A percentile compares a stretch with the other conserved stretches of the same genome.
Evolutionary conservation across 1,140 invertebrate species (phyloP).

Genomic region (Hormaphis cornu): DNA sequence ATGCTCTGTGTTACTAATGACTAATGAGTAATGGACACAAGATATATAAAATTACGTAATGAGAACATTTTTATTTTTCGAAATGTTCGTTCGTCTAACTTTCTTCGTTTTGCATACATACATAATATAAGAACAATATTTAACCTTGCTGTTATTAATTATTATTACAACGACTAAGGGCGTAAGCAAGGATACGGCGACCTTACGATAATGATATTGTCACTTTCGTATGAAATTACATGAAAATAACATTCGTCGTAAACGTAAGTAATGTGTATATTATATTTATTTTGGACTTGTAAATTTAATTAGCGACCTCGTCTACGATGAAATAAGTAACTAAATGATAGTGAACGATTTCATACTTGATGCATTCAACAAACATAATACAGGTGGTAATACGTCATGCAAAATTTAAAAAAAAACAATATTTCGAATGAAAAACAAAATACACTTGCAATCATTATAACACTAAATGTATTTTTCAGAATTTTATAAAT

Average conservation of each 20-base stretch:
- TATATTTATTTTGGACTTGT: background rate
- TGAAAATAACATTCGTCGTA: constrained; percentile 8
- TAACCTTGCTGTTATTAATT: constrained; percentile 22
- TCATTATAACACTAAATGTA: no score
- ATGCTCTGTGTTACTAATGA: no score
- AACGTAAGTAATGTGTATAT: background rate
- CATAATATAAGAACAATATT: background rate
- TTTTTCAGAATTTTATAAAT: no score
- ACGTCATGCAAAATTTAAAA: no score
- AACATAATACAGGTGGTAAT: no score
- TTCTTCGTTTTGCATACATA: background rate
- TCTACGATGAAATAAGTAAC: background rate
- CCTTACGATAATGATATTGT: constrained; percentile 12
- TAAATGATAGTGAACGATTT: no score
- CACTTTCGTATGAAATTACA: constrained; percentile 23
- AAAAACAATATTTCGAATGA: no score
- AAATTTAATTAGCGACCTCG: background rate
- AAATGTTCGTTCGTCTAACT: background rate
- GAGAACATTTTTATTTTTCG: no score
- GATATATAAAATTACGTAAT: no score
- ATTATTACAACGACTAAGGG: constrained; percentile 13
- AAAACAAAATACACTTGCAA: no score
- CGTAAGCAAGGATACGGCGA: constrained; percentile 26
- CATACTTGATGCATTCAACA: no score
- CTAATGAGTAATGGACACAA: no score